Evolutionary conservation across 2,113 vertebrate species (phyloP), one percentile per base, ranked within the genome.

Genomic region (Aythya baeri): DNA sequence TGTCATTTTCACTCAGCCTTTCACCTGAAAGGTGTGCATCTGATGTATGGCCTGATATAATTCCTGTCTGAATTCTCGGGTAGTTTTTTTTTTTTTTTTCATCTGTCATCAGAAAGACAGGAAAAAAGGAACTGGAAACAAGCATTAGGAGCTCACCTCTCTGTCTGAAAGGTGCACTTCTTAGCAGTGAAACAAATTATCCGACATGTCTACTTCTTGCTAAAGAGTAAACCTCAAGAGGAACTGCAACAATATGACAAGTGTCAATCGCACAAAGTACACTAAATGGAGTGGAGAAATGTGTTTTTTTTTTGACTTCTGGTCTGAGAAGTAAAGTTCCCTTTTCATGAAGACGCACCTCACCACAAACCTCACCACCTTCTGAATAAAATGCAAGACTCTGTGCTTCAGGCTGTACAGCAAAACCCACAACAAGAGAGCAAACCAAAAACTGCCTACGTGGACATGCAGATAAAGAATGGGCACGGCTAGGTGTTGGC

Each of bases 281-380:
- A 31, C 34, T 20, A 54, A 36, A 22, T 52, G 50, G 50, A 79
- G 78, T 66, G 66, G 58, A 91, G 94, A 76, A 55, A 78, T 34
- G 14, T 18, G 2, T 20, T 46, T 50, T 31, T n/a, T 91, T 96
- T 75, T 79, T 62, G 27, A 95, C 84, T 92, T 93, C 77, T 92
- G 91, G 55, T 89, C 77, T 79, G 81, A 94, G 86, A 58, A 84
- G 59, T 10, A 22, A 90, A 32, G 94, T 94, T 95, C 94, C 77
- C 66, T 87, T 97, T 95, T 94, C 81, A 96, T 27, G 74, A 50
- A 87, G 61, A 79, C 12, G 74, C 38, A 17, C 43, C 34, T 91
- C 27, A 68, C 93, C 86, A 87, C 95, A 97, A 89, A 76, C 86
- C 74, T 94, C 62, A 54, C 13, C 7, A 8, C 54, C 49, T 92